Evolutionary conservation across 1,140 invertebrate species (phyloP).

Genomic region (Metaphire vulgaris): DNA sequence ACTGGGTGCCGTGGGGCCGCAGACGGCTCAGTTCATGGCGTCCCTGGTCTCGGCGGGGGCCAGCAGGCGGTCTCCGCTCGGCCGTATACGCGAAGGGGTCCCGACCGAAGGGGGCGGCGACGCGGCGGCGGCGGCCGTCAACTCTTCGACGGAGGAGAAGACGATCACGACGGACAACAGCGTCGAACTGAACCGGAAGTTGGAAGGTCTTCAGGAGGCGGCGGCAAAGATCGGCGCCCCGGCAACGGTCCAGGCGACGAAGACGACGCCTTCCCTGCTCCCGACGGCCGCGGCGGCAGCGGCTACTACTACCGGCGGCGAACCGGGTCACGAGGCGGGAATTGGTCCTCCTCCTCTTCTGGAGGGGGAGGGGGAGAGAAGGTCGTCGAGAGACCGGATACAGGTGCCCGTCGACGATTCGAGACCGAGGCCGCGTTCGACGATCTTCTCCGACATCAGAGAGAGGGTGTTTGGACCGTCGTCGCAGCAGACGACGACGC

Average conservation of each 20-base stretch:
- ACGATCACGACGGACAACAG: no score
- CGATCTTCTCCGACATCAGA: not conserved
- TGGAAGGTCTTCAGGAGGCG: no score
- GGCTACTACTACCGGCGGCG: not conserved
- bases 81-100: not conserved
- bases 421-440: not conserved
- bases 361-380: not conserved
- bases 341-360: not conserved
- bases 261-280: not conserved
- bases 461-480: not conserved
- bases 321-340: not conserved
- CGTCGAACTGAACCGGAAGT: no score
- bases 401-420: not conserved
- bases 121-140: not conserved
- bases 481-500: not conserved
- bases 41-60: no score
- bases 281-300: no score
- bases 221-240: no score
- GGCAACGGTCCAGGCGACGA: not conserved
- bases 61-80: not conserved
- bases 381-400: not conserved
- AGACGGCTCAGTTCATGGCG: not conserved
- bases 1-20: not conserved
- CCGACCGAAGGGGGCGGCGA: not conserved
- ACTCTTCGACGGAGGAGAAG: not conserved